Base-by-base conservation (phyloP, 2,113 vertebrate species). In the Syngnathus typhle region DNA sequence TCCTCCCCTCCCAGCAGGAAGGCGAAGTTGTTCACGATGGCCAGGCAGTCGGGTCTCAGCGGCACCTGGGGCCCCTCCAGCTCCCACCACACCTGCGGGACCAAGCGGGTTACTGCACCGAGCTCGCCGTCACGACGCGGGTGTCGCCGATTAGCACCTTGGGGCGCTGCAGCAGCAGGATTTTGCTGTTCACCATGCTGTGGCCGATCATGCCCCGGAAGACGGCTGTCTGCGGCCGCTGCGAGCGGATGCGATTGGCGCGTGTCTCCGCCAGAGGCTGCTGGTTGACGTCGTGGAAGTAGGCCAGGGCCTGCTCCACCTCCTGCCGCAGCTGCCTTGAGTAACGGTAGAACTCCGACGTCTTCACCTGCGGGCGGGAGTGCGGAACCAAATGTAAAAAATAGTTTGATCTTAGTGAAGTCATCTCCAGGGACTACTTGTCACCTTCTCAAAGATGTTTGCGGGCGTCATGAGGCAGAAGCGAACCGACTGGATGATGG, bases 171-270 rank as follows among this genome's bases (percentile, higher is more conserved):
- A 99, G 88, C 55, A 99, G 93, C 68, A 99, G 93, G 82, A 99
- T 98, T 91, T 99, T 99, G 88, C 95, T 99, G 89, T 99, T 99
- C 79, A 98, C 97, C 97, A 99, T 99, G 84, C 97, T 99, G 91
- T 99, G 96, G 76, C 97, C 97, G 79, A 99, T 99, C 97, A 99
- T 99, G 64, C 96, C 97, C 79, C 97, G 91, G 90, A 99, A 98
- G 60, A 99, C 97, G 71, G 96, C 94, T 37, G 96, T 98, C 90
- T 99, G 97, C 10, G 94, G 94, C 74, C 97, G 95, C 70, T 94
- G 93, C 44, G 97, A 99, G 84, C 96, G 95, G 78, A 99, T 98
- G 54, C 93, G 94, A 88, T 95, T 98, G 69, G 94, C 93, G 82
- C 94, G 95, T 74, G 93, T 94, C 78, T 95, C 96, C 87, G 95